These are phyloP conservation scores for Chironex yamaguchii DNA, from an alignment of 30 jellyfish, hydroid and myxozoan species.

Conservation along the genomic window DNA sequence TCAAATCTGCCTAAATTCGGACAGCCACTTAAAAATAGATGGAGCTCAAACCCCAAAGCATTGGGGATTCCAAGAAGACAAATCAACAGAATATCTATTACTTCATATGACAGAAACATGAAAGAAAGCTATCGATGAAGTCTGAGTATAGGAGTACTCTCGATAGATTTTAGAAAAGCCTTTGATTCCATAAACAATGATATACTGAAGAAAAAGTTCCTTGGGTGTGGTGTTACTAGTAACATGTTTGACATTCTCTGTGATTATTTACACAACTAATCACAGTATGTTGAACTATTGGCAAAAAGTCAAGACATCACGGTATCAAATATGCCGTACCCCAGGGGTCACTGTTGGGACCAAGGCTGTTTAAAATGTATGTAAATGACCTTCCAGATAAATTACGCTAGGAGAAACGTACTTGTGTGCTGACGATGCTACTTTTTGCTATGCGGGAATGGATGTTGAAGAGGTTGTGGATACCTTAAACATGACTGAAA, in stretches of 20 bases:
- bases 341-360: too few relatives aligned
- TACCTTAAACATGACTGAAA: constrained; percentile 13
- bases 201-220: too few relatives aligned
- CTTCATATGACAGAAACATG: constrained; percentile 19
- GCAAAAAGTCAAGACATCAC: too few relatives aligned
- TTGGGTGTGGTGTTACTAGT: too few relatives aligned
- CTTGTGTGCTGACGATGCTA: constrained; percentile 6
- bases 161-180: too few relatives aligned
- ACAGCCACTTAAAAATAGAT: constrained; percentile 29
- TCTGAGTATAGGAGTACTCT: too few relatives aligned
- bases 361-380: constrained; percentile 10
- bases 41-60: constrained; percentile 45
- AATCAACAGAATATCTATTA: constrained; percentile 11
- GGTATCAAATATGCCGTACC: too few relatives aligned
- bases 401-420: constrained; percentile 12
- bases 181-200: too few relatives aligned
- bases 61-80: constrained; percentile 44
- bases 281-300: too few relatives aligned
- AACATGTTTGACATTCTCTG: too few relatives aligned
- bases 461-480: constrained; percentile 20
- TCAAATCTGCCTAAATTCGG: constrained; percentile 17
- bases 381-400: constrained; percentile 11
- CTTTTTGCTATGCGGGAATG: not conserved
- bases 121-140: too few relatives aligned
- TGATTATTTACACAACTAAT: too few relatives aligned